Conservation (phyloP, 2,888 invertebrate genomes). For the Nephrotoma appendiculata region DNA sequence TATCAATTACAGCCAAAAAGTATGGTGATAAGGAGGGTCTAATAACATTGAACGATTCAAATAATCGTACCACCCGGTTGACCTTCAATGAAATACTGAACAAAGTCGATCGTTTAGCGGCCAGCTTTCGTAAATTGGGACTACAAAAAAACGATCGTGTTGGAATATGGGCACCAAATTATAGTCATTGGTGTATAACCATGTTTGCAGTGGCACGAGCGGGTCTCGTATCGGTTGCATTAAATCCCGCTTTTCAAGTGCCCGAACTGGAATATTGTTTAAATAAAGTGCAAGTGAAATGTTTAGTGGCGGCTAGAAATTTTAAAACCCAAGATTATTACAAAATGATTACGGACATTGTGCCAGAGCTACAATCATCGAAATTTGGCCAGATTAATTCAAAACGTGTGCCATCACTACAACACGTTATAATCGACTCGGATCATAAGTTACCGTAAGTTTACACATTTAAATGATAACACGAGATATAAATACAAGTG, state of each 20-base stretch:
- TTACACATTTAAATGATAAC: neutral
- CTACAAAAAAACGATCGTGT: conserved; percentile 55
- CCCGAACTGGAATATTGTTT: conserved; percentile 57
- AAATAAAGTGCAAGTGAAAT: conserved; percentile 52
- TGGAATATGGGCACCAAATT: conserved; percentile 69
- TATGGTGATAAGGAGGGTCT: conserved; percentile 42
- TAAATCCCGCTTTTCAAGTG: conserved; percentile 61
- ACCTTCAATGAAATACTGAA: conserved; percentile 37
- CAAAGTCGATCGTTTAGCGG: conserved; percentile 49
- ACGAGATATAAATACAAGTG: neutral
- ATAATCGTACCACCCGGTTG: conserved; percentile 23
- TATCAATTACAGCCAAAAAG: conserved; percentile 36
- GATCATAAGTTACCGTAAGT: conserved; percentile 35
- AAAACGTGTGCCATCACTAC: conserved; percentile 35
- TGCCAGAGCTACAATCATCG: conserved; percentile 39
- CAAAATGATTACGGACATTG: conserved; percentile 40
- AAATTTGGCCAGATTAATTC: conserved; percentile 35
- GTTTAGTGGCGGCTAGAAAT: conserved; percentile 45
- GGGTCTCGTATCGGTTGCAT: conserved; percentile 53
- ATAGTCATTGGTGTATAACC: conserved; percentile 57
- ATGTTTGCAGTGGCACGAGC: conserved; percentile 55
- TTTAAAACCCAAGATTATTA: conserved; percentile 54
- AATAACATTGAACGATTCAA: conserved; percentile 38
- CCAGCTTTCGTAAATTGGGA: conserved; percentile 54
- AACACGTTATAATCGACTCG: conserved; percentile 41